A percentile compares a stretch with the other conserved stretches of the same genome.
Evolutionary conservation across 2,888 invertebrate genomes (phyloP).

Genomic region (Drosophila limbata): DNA sequence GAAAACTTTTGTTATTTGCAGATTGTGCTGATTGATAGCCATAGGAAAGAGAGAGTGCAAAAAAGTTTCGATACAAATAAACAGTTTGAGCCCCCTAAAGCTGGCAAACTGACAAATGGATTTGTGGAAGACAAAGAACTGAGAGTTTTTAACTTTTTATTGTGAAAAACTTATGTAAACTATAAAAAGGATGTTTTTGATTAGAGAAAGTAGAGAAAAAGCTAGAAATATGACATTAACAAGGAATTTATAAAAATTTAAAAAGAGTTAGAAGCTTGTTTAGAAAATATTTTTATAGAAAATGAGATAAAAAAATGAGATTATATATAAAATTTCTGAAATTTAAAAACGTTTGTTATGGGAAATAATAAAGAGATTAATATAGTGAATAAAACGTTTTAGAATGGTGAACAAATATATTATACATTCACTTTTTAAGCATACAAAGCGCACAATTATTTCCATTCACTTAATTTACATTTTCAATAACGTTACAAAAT

Average conservation of each 20-base stretch:
- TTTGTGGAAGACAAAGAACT: conserved; percentile 26
- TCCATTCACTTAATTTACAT: too few relatives aligned
- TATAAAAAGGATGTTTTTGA: neutral
- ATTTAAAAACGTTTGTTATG: too few relatives aligned
- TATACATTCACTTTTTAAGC: too few relatives aligned
- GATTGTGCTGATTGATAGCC: conserved; percentile 61
- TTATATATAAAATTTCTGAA: too few relatives aligned
- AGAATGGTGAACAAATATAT: too few relatives aligned
- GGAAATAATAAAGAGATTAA: too few relatives aligned
- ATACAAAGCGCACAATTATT: too few relatives aligned
- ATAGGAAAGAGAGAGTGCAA: conserved; percentile 7
- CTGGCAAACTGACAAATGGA: conserved; percentile 48
- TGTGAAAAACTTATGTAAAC: conserved; percentile 11
- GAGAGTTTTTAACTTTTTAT: conserved; percentile 19
- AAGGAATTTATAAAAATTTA: neutral
- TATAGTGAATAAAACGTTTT: too few relatives aligned
- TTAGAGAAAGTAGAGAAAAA: neutral
- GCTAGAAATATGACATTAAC: neutral
- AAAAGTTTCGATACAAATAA: conserved; percentile 38
- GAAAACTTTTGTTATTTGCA: conserved; percentile 43
- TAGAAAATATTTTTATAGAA: too few relatives aligned
- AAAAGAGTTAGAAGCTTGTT: neutral
- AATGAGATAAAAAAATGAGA: too few relatives aligned
- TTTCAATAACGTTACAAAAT: neutral
- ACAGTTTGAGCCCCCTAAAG: conserved; percentile 24